Evolutionary conservation across 2,797 vertebrate genomes (phyloP).

Genomic region (Lepidocolaptes lacrymiger): DNA sequence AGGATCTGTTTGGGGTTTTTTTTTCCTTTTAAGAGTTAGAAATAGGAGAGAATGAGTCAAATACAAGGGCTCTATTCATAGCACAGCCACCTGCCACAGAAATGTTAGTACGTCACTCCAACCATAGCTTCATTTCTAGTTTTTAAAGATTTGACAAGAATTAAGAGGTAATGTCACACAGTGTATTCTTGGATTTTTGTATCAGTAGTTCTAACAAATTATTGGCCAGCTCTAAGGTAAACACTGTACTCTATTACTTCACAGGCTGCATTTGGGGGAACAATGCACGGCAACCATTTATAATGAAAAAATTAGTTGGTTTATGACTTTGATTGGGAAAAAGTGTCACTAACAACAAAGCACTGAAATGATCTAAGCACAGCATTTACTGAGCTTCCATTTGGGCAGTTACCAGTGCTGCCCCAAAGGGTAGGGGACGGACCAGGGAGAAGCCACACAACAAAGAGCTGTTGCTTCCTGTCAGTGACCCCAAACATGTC

Average conservation of each 20-base stretch:
- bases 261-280: background rate
- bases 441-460: background rate
- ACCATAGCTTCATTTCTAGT: background rate
- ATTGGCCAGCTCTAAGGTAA: background rate
- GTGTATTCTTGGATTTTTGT: background rate
- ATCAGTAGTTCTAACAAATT: background rate
- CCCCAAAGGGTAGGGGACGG: background rate
- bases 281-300: background rate
- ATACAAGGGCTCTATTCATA: conserved; percentile 5
- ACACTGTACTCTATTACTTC: background rate
- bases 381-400: background rate
- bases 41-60: background rate
- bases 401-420: background rate
- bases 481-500: background rate
- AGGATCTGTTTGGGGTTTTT: background rate
- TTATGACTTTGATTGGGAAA: background rate
- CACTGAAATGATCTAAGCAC: background rate
- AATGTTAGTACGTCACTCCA: background rate
- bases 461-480: background rate
- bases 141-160: background rate
- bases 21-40: background rate
- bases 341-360: background rate
- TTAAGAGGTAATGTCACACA: background rate
- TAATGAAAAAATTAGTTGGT: background rate
- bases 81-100: background rate